Conservation (phyloP, 1,140 invertebrate species). For the Solenopsis fugax region DNA sequence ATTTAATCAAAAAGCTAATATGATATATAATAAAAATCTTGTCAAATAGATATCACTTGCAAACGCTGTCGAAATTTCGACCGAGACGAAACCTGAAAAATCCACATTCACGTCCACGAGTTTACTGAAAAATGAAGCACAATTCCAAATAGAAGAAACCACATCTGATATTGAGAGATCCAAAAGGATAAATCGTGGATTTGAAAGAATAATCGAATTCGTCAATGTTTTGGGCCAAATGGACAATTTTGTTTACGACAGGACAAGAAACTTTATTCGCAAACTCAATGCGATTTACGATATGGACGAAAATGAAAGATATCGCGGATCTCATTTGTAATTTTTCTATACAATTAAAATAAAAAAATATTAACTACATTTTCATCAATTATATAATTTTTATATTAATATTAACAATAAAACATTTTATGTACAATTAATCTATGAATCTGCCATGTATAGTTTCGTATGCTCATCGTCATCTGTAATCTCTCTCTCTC, state of each 20-base stretch:
- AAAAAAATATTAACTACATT: not conserved
- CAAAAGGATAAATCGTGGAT: constrained; percentile 75
- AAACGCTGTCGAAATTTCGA: constrained; percentile 57
- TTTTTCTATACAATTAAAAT: not conserved
- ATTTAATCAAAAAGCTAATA: not conserved
- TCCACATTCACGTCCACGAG: not conserved
- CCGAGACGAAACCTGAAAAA: constrained; percentile 57
- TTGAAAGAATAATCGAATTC: constrained; percentile 80
- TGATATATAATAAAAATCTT: constrained; percentile 1
- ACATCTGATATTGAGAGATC: constrained; percentile 53
- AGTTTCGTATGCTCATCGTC: too few relatives aligned
- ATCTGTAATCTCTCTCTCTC: too few relatives aligned
- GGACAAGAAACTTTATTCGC: constrained; percentile 76
- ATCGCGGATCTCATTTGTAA: not conserved
- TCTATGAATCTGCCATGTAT: too few relatives aligned
- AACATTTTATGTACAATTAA: too few relatives aligned
- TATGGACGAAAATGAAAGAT: constrained; percentile 64
- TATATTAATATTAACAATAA: too few relatives aligned
- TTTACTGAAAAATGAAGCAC: not conserved
- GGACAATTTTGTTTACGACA: constrained; percentile 79
- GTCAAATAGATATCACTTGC: constrained; percentile 36
- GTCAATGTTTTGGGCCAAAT: constrained; percentile 80
- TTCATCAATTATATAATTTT: too few relatives aligned
- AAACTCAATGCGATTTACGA: constrained; percentile 79
- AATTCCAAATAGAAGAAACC: not conserved